These are phyloP conservation scores for Lasioglossum pauxillum DNA, from an alignment of 2,888 invertebrate species.

Conservation along the genomic window DNA sequence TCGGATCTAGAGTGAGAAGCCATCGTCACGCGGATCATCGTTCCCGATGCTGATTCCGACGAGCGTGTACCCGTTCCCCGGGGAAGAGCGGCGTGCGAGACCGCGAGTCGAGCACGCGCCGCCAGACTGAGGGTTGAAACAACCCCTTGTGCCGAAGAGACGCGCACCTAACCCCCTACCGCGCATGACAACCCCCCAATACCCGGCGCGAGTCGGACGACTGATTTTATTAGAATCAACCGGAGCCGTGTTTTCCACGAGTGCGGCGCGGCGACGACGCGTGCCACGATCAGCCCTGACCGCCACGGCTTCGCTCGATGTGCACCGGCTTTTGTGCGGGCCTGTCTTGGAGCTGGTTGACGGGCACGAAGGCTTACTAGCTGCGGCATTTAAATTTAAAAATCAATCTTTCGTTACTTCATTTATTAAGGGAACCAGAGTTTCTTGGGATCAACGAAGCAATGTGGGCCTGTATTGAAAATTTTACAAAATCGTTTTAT, in stretches of 20 bases:
- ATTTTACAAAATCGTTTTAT: no score
- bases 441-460: no score
- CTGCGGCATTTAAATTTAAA: no score
- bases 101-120: slow-evolving; percentile 80
- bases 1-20: slow-evolving; percentile 11
- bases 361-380: no score
- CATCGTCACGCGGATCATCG: slow-evolving; percentile 21
- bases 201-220: slow-evolving; percentile 24
- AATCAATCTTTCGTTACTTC: no score
- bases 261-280: background rate
- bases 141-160: slow-evolving; percentile 58
- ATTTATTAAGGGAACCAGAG: no score
- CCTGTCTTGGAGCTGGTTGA: background rate
- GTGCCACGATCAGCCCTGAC: background rate
- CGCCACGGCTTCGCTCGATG: background rate
- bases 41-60: background rate
- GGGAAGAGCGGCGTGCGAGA: slow-evolving; percentile 59
- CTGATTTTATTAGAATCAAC: slow-evolving; percentile 45
- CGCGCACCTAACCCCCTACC: slow-evolving; percentile 19
- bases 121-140: slow-evolving; percentile 80
- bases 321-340: background rate
- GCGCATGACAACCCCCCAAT: slow-evolving; percentile 62
- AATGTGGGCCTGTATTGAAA: no score
- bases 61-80: slow-evolving; percentile 6
- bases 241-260: slow-evolving; percentile 16